Evolutionary conservation across 2,113 vertebrate genomes (phyloP).

Genomic region (Petromus typicus): DNA sequence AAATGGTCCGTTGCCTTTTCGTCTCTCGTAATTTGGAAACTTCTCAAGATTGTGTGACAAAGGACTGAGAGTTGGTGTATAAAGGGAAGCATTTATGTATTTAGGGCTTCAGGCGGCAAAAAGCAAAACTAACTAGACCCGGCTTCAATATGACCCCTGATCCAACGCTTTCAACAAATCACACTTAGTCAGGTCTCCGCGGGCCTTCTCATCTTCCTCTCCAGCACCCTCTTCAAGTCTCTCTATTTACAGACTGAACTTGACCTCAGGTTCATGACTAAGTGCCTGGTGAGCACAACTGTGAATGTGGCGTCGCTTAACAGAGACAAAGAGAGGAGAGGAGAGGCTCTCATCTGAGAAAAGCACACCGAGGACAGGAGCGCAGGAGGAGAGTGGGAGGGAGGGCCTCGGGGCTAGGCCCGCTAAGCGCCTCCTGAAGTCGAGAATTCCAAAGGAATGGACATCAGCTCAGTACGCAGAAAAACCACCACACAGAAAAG

Average conservation of each 20-base stretch:
- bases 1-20: not conserved
- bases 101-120: not conserved
- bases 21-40: not conserved
- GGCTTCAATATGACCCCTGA: not conserved
- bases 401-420: too few species aligned
- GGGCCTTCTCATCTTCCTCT: not conserved
- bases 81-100: not conserved
- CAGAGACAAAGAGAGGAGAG: not conserved
- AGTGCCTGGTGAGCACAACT: not conserved
- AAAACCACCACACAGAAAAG: not conserved
- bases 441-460: not conserved
- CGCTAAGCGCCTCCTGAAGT: not conserved
- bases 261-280: not conserved
- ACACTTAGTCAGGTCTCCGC: not conserved
- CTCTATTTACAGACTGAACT: not conserved
- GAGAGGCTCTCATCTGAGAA: not conserved
- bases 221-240: not conserved
- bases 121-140: not conserved
- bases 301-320: not conserved
- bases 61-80: not conserved
- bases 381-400: too few species aligned
- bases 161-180: not conserved
- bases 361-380: not conserved
- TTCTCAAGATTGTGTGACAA: not conserved
- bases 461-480: not conserved